phyloP scores from a whole-genome alignment of 2,888 invertebrate species.

The Coronaproctus castanopsis region DNA sequence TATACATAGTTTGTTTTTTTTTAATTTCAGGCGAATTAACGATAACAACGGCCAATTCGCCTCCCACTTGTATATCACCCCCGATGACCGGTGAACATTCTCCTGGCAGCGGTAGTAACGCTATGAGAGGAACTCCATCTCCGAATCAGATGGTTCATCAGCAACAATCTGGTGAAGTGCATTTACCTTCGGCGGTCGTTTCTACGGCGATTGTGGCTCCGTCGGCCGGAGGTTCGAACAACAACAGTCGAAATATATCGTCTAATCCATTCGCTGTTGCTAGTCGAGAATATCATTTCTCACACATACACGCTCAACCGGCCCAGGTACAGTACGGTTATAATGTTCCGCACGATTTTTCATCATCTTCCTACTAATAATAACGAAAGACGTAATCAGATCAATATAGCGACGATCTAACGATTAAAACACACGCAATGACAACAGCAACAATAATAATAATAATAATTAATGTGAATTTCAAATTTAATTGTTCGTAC shows the following conservation, averaged over 20 bases:
- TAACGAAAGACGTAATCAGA: too few relatives aligned
- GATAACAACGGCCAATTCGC: constrained; percentile 38
- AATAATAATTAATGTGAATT: too few relatives aligned
- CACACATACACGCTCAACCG: constrained; percentile 82
- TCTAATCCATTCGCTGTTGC: constrained; percentile 27
- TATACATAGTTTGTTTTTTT: constrained; percentile 12
- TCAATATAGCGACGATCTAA: too few relatives aligned
- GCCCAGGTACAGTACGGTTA: constrained; percentile 44
- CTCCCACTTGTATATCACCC: constrained; percentile 39
- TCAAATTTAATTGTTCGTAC: too few relatives aligned
- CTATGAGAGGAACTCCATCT: constrained; percentile 15
- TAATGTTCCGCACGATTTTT: constrained; percentile 18
- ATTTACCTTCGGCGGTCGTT: constrained; percentile 5
- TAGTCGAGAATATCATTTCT: constrained; percentile 59
- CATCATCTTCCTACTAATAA: constrained; percentile 21
- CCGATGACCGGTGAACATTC: constrained; percentile 24
- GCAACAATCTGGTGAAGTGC: constrained; percentile 11
- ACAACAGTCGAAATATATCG: constrained; percentile 23
- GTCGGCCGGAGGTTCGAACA: constrained; percentile 10
- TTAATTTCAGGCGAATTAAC: constrained; percentile 30
- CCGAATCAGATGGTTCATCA: constrained; percentile 14
- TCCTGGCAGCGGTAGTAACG: constrained; percentile 21
- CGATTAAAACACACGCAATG: too few relatives aligned
- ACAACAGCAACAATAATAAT: too few relatives aligned
- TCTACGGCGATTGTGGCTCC: not conserved